Evolutionary conservation across 2,797 vertebrate species (phyloP).

Genomic region (Crocodylus rhombifer): DNA sequence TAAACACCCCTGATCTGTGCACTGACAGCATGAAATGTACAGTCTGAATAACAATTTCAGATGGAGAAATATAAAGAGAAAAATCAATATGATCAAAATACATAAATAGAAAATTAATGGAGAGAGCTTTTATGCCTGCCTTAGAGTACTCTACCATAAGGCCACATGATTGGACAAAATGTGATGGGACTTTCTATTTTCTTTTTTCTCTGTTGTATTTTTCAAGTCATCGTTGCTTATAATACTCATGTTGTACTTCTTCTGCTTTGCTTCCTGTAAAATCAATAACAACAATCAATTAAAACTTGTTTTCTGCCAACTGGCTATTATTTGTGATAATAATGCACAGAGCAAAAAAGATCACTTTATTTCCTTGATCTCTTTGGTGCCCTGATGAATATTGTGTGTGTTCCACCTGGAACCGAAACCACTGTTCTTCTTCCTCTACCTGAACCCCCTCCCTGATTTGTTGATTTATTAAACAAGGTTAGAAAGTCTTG

Average conservation of each 20-base stretch:
- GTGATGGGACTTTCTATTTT: constrained; percentile 2
- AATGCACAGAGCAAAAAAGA: constrained; percentile 2
- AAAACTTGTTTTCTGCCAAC: constrained; percentile 40
- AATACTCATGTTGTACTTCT: constrained; percentile 57
- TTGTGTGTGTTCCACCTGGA: not conserved
- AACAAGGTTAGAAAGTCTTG: constrained; percentile 42
- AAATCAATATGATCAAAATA: constrained; percentile 59
- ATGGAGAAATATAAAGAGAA: constrained; percentile 23
- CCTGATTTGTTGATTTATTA: constrained; percentile 23
- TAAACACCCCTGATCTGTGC: not conserved
- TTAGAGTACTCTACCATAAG: not conserved
- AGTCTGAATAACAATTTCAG: constrained; percentile 26
- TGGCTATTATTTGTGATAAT: constrained; percentile 49
- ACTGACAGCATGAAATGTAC: not conserved
- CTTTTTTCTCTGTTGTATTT: constrained; percentile 49
- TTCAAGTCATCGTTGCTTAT: constrained; percentile 56
- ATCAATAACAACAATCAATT: constrained; percentile 60
- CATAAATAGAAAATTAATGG: constrained; percentile 27
- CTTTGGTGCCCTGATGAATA: constrained; percentile 24
- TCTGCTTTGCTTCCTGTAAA: constrained; percentile 60
- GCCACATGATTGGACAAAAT: not conserved
- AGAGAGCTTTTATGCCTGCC: not conserved
- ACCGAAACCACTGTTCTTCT: constrained; percentile 18
- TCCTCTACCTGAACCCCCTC: not conserved
- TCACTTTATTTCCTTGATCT: constrained; percentile 40